A percentile compares a stretch with the other conserved stretches of the same genome.
phyloP scores from a whole-genome alignment of 1,140 invertebrate species.

The Drosophila asahinai region DNA sequence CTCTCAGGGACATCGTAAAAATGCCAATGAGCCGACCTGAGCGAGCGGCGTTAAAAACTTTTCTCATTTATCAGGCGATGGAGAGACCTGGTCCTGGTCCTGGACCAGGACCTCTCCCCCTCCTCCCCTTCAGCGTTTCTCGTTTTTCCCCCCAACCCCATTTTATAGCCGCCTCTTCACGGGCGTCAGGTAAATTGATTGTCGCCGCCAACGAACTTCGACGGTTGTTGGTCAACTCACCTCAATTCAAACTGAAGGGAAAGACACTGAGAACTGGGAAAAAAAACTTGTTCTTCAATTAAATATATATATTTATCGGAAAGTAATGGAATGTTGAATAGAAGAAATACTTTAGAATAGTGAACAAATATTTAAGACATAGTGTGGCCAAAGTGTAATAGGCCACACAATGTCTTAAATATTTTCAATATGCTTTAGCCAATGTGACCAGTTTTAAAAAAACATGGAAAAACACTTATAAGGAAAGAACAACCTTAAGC shows the following conservation, averaged over 20 bases:
- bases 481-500: too few relatives aligned
- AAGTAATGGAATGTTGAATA: too few relatives aligned
- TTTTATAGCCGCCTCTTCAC: constrained; percentile 11
- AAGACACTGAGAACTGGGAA: constrained; percentile 9
- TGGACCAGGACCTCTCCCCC: background rate
- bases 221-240: constrained; percentile 76
- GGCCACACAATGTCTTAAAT: too few relatives aligned
- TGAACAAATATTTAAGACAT: background rate
- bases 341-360: too few relatives aligned
- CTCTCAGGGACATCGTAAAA: constrained; percentile 70
- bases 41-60: constrained; percentile 76
- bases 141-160: background rate
- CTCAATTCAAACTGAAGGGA: constrained; percentile 41
- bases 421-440: background rate
- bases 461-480: too few relatives aligned
- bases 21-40: constrained; percentile 82
- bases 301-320: background rate
- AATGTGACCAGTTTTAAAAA: background rate
- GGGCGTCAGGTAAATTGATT: constrained; percentile 78
- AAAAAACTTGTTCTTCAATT: background rate
- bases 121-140: background rate
- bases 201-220: constrained; percentile 78
- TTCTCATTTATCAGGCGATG: constrained; percentile 78
- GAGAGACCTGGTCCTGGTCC: constrained; percentile 9
- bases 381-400: background rate